These are phyloP conservation scores for Neodiprion pinetum DNA, from an alignment of 1,140 invertebrate species.

Conservation along the genomic window DNA sequence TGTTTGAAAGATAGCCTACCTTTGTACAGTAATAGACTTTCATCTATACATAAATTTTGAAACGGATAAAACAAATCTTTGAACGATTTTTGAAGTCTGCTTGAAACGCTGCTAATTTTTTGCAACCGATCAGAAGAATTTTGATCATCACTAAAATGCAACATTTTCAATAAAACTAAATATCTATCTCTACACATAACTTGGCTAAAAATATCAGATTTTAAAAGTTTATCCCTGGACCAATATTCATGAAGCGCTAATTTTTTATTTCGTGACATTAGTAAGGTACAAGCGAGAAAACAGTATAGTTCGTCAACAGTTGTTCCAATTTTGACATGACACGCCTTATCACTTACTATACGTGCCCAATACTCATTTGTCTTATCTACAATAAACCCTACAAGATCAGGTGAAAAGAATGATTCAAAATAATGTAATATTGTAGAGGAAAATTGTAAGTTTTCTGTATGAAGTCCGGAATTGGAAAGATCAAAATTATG, in stretches of 20 bases:
- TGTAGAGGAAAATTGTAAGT: background rate
- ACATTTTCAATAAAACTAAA: conserved; percentile 21
- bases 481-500: conserved; percentile 16
- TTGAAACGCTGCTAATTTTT: conserved; percentile 28
- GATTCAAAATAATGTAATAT: conserved; percentile 16
- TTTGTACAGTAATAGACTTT: conserved; percentile 44
- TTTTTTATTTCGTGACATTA: conserved; percentile 36
- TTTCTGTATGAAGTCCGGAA: too few species aligned
- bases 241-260: conserved; percentile 34
- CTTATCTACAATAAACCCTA: conserved; percentile 15
- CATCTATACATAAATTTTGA: conserved; percentile 41
- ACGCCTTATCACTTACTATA: conserved; percentile 8
- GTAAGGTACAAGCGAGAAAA: conserved; percentile 27
- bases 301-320: conserved; percentile 25
- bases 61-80: conserved; percentile 29
- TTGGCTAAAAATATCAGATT: conserved; percentile 26
- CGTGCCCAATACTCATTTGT: conserved; percentile 20
- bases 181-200: conserved; percentile 27
- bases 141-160: conserved; percentile 34
- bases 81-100: conserved; percentile 26
- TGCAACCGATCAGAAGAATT: background rate
- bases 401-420: conserved; percentile 17
- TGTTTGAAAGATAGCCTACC: conserved; percentile 44
- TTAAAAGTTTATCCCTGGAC: conserved; percentile 19
- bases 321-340: conserved; percentile 17